Conservation (phyloP, 2,888 invertebrate species). For the Tromatobia lineatoria region DNA sequence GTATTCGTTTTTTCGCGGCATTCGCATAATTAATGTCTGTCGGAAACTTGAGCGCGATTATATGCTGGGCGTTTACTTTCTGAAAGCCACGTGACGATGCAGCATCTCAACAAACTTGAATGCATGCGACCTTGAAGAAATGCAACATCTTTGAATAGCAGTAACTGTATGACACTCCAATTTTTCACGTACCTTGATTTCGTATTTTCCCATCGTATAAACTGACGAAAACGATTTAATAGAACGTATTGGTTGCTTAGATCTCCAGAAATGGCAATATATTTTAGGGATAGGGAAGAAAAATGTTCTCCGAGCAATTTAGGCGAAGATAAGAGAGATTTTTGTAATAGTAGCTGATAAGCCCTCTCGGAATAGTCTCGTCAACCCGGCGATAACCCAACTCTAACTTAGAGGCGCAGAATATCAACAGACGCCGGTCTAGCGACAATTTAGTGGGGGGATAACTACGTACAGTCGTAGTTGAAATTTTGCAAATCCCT, state of each 20-base stretch:
- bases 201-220: constrained; percentile 61
- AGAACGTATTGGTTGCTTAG: background rate
- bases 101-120: background rate
- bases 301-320: background rate
- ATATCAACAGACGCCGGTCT: constrained; percentile 7
- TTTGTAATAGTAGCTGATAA: constrained; percentile 1
- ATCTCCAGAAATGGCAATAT: background rate
- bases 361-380: background rate
- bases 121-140: constrained; percentile 15
- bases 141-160: background rate
- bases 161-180: background rate
- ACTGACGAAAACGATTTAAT: background rate
- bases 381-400: background rate
- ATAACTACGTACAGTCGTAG: background rate
- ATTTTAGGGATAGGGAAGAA: background rate
- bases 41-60: too few relatives aligned
- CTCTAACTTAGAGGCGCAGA: background rate
- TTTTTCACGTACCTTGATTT: constrained; percentile 59
- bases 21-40: background rate
- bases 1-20: too few relatives aligned
- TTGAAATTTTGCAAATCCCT: background rate
- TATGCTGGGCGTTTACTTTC: background rate
- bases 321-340: background rate
- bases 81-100: background rate
- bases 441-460: background rate